A percentile compares a stretch with the other conserved stretches of the same genome.
Conservation (phyloP, 2,888 invertebrate species). For the Nebria brevicollis region DNA sequence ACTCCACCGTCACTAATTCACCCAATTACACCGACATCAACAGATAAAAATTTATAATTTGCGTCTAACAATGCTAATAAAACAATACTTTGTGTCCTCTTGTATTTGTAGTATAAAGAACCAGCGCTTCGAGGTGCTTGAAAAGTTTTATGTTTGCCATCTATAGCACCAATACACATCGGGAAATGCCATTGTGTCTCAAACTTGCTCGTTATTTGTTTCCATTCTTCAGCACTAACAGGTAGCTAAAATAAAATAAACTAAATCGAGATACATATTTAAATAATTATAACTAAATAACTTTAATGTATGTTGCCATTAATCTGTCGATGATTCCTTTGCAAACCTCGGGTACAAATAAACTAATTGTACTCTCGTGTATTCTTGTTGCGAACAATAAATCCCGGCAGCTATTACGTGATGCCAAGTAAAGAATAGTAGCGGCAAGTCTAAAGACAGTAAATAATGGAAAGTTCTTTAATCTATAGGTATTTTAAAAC, state of each 20-base stretch:
- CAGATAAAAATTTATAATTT: slow-evolving; percentile 51
- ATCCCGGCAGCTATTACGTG: slow-evolving; percentile 41
- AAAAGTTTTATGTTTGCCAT: slow-evolving; percentile 50
- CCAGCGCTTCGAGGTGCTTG: slow-evolving; percentile 46
- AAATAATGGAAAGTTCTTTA: not conserved
- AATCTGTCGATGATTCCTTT: slow-evolving; percentile 52
- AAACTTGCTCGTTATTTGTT: slow-evolving; percentile 49
- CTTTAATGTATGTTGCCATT: slow-evolving; percentile 37
- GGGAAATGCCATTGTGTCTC: slow-evolving; percentile 53
- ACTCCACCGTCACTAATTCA: slow-evolving; percentile 49
- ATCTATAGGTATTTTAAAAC: too few relatives aligned
- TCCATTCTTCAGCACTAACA: slow-evolving; percentile 51
- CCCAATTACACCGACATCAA: slow-evolving; percentile 53
- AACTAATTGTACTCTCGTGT: slow-evolving; percentile 50
- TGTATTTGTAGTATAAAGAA: slow-evolving; percentile 52
- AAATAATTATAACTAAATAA: slow-evolving; percentile 2
- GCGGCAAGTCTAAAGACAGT: slow-evolving; percentile 27
- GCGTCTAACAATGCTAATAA: slow-evolving; percentile 51
- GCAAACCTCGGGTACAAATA: slow-evolving; percentile 52
- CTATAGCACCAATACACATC: slow-evolving; percentile 50
- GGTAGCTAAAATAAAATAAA: slow-evolving; percentile 41
- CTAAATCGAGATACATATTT: not conserved
- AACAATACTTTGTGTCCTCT: slow-evolving; percentile 51
- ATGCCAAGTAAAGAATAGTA: slow-evolving; percentile 38
- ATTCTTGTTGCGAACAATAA: slow-evolving; percentile 46